Evolutionary conservation across 2,113 vertebrate species (phyloP).

Genomic region (Macaca fascicularis): T2T-MFA8v1.1 NC_088385.1:12381001-12381500

Average conservation of each 20-base stretch:
- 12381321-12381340: background rate
- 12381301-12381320: conserved; percentile 24
- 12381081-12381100: too few species aligned
- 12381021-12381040: too few species aligned
- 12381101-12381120: too few species aligned
- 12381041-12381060: too few species aligned
- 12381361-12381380: background rate
- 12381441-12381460: background rate
- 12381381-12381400: background rate
- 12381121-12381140: background rate
- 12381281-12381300: background rate
- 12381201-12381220: background rate
- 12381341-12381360: background rate
- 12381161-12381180: conserved; percentile 25
- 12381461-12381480: background rate
- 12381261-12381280: background rate
- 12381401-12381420: background rate
- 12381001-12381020: too few species aligned
- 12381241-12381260: background rate
- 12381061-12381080: too few species aligned
- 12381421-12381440: background rate
- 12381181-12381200: conserved; percentile 34
- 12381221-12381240: background rate
- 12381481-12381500: background rate
- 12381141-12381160: background rate